Percentiles rank a stretch among this genome's conserved stretches.
phyloP scores from a whole-genome alignment of 2,113 vertebrate species.

The Naja naja region DNA sequence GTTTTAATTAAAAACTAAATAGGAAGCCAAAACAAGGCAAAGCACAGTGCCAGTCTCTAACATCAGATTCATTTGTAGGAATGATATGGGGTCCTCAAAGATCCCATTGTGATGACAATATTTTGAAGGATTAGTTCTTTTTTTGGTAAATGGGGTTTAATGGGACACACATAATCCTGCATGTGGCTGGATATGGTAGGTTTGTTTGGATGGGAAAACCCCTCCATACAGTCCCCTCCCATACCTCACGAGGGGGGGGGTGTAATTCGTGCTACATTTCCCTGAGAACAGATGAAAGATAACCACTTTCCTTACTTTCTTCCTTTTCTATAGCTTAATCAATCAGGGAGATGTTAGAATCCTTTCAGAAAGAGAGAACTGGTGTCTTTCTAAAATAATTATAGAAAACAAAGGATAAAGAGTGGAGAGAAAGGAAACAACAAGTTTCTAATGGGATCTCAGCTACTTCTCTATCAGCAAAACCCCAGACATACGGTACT shows the following conservation, averaged over 20 bases:
- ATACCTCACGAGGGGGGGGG: rapidly evolving
- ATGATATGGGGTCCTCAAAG: background rate
- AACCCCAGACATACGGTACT: background rate
- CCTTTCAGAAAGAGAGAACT: background rate
- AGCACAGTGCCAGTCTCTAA: background rate
- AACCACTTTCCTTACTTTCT: background rate
- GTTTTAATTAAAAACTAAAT: background rate
- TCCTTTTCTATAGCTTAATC: background rate
- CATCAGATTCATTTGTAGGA: background rate
- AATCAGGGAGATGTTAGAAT: background rate
- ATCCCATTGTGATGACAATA: background rate
- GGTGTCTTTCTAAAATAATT: background rate
- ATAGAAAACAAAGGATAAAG: background rate
- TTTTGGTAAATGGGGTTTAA: background rate
- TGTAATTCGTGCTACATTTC: background rate
- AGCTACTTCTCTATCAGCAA: background rate
- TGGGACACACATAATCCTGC: background rate
- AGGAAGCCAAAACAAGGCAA: background rate
- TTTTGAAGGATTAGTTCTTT: too few relatives aligned
- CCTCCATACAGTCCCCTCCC: background rate
- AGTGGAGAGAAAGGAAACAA: background rate
- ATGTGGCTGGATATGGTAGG: background rate
- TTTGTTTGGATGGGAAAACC: background rate
- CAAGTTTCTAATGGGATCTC: background rate
- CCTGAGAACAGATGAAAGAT: background rate